A percentile compares a stretch with the other conserved stretches of the same genome.
Conservation (phyloP, 2,797 vertebrate genomes). For the Platyrinchus mystaceus region DNA sequence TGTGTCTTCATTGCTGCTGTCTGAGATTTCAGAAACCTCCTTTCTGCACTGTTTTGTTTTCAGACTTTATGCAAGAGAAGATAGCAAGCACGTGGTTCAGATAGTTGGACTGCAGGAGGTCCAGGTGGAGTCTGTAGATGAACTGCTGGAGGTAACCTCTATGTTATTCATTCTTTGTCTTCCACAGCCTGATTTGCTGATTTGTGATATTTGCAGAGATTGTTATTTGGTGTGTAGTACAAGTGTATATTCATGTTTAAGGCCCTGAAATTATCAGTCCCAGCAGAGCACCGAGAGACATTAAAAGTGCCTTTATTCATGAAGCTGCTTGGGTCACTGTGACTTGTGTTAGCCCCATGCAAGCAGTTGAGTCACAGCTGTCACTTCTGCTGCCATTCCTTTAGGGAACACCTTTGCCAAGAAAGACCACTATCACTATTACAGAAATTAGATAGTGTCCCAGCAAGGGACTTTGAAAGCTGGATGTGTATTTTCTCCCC, state of each 20-base stretch:
- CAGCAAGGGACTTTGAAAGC: not conserved
- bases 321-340: not conserved
- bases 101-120: slow-evolving; percentile 84
- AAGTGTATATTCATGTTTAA: not conserved
- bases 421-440: not conserved
- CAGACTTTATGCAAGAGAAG: slow-evolving; percentile 90
- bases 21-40: not conserved
- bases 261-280: not conserved
- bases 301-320: not conserved
- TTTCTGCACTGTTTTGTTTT: not conserved
- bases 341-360: not conserved
- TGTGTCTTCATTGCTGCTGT: not conserved
- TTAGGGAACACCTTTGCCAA: not conserved
- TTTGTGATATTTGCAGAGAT: not conserved
- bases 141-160: slow-evolving; percentile 84
- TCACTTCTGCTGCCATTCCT: not conserved
- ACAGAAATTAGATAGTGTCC: not conserved
- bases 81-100: slow-evolving; percentile 85
- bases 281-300: not conserved
- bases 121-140: slow-evolving; percentile 81
- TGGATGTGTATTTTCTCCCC: not conserved
- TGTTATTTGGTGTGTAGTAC: not conserved
- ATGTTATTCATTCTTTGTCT: not conserved
- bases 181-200: not conserved
- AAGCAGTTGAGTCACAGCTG: not conserved